Evolutionary conservation across 30 jellyfish, hydroid and myxozoan genomes (phyloP), one percentile per base, ranked within the genome.

Genomic region (Cassiopea andromeda): DNA sequence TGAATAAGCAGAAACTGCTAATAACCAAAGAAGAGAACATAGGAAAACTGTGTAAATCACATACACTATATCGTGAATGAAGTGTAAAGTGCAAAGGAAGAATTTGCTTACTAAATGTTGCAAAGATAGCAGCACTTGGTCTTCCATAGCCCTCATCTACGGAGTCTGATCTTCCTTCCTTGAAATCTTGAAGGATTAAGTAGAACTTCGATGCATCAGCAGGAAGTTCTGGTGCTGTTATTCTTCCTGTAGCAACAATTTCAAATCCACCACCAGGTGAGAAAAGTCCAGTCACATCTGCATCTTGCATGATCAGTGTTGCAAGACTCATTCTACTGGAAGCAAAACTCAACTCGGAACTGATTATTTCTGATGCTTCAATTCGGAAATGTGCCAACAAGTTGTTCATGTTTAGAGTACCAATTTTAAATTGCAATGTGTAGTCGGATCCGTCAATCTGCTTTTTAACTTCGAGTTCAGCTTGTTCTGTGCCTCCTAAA

Each of bases 181-280:
- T 70, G 64, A 54, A 54, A 54, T 15, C 69, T 50, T 84, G 92
- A 2, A 84, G 73, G 43, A 84, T n/a, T 6, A 73, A 80, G 66
- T 84, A 84, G 83, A 84, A 74, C 57, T 84, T 73, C 1, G 77
- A n/a, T 13, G 92, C 92, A 49, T 84, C 92, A 16, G 78, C 82
- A 3, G 85, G 77, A 45, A 84, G 85, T 2, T 73, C 76, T 6
- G 92, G 92, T 9, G 92, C 85, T 2, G 72, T 44, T 48, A 84
- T 84, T 59, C 44, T 84, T 13, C 92, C 92, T 5, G 84, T 84
- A 18, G 92, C 87, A n/a, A 78, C 75, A 60, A 84, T 43, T 44
- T 84, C 92, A 15, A 70, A 84, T 10, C 92, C 92, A 16, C 71
- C 92, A 54, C 92, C 84, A 27, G 92, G 85, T 9, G 92, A 84